These are phyloP conservation scores for Euschistus heros DNA, from an alignment of 1,140 invertebrate species.

Conservation along the genomic window DNA sequence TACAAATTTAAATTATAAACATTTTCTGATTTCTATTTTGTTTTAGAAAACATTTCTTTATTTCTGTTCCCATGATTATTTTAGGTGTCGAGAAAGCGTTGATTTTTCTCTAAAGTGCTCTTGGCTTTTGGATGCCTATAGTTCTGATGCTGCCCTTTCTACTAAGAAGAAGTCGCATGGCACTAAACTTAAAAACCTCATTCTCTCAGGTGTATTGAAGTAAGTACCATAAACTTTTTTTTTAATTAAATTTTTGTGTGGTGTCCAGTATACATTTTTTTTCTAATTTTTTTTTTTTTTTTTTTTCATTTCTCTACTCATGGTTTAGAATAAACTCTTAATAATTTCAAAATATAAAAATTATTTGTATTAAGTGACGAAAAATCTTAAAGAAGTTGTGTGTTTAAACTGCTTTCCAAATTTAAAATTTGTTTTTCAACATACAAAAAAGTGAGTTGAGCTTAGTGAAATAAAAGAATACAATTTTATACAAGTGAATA, in stretches of 20 bases:
- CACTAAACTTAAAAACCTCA: slow-evolving; percentile 75
- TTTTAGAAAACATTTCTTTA: background rate
- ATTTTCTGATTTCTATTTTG: background rate
- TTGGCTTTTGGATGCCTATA: slow-evolving; percentile 92
- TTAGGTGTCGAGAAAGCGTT: slow-evolving; percentile 80
- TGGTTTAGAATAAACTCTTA: too few species aligned
- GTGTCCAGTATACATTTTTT: too few species aligned
- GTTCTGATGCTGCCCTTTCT: slow-evolving; percentile 60
- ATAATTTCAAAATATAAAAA: too few species aligned
- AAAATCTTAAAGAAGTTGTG: too few species aligned
- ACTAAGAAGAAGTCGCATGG: slow-evolving; percentile 76
- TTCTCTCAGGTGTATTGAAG: slow-evolving; percentile 54
- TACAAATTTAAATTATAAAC: slow-evolving; percentile 14
- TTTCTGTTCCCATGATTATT: slow-evolving; percentile 30
- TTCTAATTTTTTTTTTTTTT: too few species aligned
- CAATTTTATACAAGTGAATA: too few species aligned
- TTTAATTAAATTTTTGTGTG: background rate
- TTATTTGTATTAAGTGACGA: too few species aligned
- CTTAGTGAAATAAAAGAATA: too few species aligned
- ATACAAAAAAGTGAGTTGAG: too few species aligned
- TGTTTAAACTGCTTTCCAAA: too few species aligned
- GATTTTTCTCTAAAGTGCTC: slow-evolving; percentile 92
- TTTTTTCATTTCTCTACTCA: background rate
- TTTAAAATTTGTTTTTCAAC: too few species aligned
- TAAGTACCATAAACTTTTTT: background rate